Evolutionary conservation across 2,797 vertebrate genomes (phyloP).

Genomic region (Falco rusticolus): DNA sequence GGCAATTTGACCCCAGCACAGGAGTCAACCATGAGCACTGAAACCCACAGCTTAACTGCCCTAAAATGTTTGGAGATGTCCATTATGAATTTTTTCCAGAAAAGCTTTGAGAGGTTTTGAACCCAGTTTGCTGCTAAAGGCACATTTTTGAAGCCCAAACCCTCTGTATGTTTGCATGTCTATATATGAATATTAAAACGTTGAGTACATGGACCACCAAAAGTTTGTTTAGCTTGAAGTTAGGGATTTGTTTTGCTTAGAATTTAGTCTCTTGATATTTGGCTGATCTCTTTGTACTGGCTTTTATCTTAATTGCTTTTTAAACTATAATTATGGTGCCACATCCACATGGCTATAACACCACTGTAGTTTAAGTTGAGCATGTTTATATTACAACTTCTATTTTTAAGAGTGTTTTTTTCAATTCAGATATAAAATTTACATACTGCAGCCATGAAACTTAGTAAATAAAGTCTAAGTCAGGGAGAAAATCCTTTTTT

Average conservation of each 20-base stretch:
- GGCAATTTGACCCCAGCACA: background rate
- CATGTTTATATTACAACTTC: background rate
- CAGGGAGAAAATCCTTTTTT: constrained; percentile 10
- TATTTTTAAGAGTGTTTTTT: background rate
- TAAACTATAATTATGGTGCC: constrained; percentile 55
- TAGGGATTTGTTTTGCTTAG: constrained; percentile 60
- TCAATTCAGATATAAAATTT: constrained; percentile 24
- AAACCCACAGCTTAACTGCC: background rate
- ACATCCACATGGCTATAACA: constrained; percentile 6
- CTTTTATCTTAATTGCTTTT: constrained; percentile 67
- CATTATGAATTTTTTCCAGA: background rate
- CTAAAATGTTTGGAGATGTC: background rate
- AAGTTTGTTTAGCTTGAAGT: constrained; percentile 67
- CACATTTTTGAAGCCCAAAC: background rate
- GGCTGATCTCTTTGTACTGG: constrained; percentile 55
- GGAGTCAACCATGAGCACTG: accelerated
- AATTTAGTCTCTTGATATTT: constrained; percentile 68
- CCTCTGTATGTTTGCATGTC: background rate
- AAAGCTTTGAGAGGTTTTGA: background rate
- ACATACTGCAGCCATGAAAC: background rate
- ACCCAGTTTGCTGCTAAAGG: background rate
- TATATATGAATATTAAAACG: constrained; percentile 38
- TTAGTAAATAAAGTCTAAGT: constrained; percentile 23
- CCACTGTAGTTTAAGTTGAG: constrained; percentile 21
- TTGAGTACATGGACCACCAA: constrained; percentile 29